Percentiles rank a stretch among this genome's conserved stretches.
Conservation (phyloP, 2,888 invertebrate species). For the Halictus ligatus region DNA sequence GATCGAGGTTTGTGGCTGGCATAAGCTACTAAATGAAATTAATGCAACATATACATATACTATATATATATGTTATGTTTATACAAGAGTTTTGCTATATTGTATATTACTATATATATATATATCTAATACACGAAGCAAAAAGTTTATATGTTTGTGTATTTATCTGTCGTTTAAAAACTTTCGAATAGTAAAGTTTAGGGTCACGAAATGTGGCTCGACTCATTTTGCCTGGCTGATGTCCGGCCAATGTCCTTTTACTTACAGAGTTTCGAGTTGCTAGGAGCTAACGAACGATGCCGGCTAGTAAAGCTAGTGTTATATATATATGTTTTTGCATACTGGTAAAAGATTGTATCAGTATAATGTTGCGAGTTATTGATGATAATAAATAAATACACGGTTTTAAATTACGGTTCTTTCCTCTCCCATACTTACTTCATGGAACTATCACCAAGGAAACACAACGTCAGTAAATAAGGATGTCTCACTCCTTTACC, state of each 20-base stretch:
- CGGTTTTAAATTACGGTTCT: constrained; percentile 45
- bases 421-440: not conserved
- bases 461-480: constrained; percentile 41
- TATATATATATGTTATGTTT: constrained; percentile 70
- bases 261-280: not conserved
- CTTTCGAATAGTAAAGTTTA: not conserved
- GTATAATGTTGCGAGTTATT: constrained; percentile 65
- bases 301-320: not conserved
- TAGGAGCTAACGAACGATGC: not conserved
- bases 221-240: not conserved
- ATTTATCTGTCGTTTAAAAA: not conserved
- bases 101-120: constrained; percentile 60
- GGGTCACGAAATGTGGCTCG: not conserved
- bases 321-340: constrained; percentile 31
- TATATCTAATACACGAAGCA: constrained; percentile 35
- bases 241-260: not conserved
- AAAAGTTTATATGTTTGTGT: constrained; percentile 34
- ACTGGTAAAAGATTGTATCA: constrained; percentile 46
- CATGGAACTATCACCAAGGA: constrained; percentile 49
- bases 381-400: constrained; percentile 59
- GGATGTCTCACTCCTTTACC: not conserved
- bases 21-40: constrained; percentile 37
- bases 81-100: constrained; percentile 76
- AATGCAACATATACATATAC: constrained; percentile 25
- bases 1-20: constrained; percentile 23